phyloP scores from a whole-genome alignment of 2,113 vertebrate genomes.

The Sula dactylatra region DNA sequence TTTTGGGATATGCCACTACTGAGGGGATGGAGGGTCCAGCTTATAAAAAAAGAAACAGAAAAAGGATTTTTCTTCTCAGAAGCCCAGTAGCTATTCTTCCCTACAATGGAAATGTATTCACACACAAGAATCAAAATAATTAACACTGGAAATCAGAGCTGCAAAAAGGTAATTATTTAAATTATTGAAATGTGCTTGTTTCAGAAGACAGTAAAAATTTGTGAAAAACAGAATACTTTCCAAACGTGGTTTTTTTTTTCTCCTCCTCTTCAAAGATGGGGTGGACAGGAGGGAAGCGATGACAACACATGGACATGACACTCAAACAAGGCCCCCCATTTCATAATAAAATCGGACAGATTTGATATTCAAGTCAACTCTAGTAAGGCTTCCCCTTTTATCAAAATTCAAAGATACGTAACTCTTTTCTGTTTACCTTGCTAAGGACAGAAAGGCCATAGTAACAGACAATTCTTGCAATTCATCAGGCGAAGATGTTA shows the following conservation, averaged over 20 bases:
- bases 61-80: background rate
- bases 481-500: background rate
- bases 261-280: background rate
- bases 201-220: background rate
- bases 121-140: background rate
- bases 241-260: background rate
- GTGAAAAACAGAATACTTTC: background rate
- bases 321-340: background rate
- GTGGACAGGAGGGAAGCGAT: background rate
- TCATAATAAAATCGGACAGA: background rate
- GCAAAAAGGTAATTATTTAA: background rate
- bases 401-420: background rate
- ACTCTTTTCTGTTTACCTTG: background rate
- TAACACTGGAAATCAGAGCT: background rate
- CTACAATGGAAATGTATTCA: background rate
- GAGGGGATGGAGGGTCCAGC: conserved; percentile 87
- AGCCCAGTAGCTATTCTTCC: background rate
- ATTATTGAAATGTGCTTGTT: background rate
- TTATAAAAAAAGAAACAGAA: conserved; percentile 49
- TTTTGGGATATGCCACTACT: conserved; percentile 87
- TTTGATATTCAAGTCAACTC: background rate
- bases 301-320: background rate
- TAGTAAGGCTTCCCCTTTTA: background rate
- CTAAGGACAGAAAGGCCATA: background rate
- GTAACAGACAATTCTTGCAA: background rate